Evolutionary conservation across 2,113 vertebrate genomes (phyloP), one percentile per base, ranked within the genome.

Genomic region (Odobenus rosmarus): DNA sequence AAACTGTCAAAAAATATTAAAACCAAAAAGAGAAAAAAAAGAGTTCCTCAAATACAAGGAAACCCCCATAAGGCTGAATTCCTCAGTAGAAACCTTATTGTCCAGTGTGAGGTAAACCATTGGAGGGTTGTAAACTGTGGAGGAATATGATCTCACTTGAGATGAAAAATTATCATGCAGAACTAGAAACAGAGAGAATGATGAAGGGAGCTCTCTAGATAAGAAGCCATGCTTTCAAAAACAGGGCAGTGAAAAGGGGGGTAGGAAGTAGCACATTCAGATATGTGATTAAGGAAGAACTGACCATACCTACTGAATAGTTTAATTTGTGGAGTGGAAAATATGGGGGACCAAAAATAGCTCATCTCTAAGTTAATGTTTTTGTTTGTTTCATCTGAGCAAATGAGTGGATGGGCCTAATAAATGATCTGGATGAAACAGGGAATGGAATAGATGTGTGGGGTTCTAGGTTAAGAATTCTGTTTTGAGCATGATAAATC

Each of bases 221-320:
- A 74, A 81, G 18, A 28, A 6, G 10, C 1, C 9, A 49, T 31
- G 7, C 21, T 74, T 16, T 36, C 89, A 19, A 39, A 28, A 23
- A 39, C 3, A 76, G 4, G 0, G 3, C 7, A 33, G 18, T 7
- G 15, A 28, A 15, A 16, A 69, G 0, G 4, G 0, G 5, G 72
- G 26, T 39, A 9, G 18, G 21, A 67, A 81, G 42, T 0, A 61
- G 10, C 1, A 49, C 31, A 6, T 15, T 46, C 31, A 49, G 11
- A 36, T 42, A n/a, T 21, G 11, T 21, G 80, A 59, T n/a, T 21
- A 67, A 39, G 8, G 12, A 76, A 67, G 21, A 89, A 5, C 5
- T 31, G 15, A n/a, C 6, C 31, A 42, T 26, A 92, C 57, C 14
- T 16, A 3, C 16, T 28, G 12, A 28, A 55, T 49, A 18, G 19